These are phyloP conservation scores for Hydrozoanthus tunicans DNA, from an alignment of 64 coral and sea anemone genomes.

Conservation along the genomic window DNA sequence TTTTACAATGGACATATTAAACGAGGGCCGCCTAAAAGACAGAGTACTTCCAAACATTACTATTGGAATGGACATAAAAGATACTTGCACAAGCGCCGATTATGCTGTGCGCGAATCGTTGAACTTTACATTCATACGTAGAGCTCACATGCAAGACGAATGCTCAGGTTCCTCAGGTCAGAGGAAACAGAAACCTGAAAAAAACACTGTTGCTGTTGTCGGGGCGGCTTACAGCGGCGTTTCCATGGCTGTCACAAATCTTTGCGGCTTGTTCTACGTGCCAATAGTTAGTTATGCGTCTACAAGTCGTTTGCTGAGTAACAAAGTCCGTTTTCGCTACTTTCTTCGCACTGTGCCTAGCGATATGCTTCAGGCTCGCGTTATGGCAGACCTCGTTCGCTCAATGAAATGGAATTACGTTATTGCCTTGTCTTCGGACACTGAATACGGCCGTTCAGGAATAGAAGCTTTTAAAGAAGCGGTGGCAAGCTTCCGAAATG, in stretches of 20 bases:
- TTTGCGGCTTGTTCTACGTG: constrained; percentile 82
- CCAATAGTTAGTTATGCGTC: constrained; percentile 87
- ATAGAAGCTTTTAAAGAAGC: constrained; percentile 90
- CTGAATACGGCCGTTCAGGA: constrained; percentile 80
- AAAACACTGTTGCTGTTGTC: constrained; percentile 73
- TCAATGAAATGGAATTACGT: constrained; percentile 92
- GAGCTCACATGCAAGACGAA: constrained; percentile 62
- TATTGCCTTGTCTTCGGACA: constrained; percentile 76
- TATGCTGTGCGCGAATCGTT: constrained; percentile 82
- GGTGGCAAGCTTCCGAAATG: constrained; percentile 62
- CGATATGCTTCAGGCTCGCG: constrained; percentile 83
- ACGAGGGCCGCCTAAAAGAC: constrained; percentile 72
- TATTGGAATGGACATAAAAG: constrained; percentile 89
- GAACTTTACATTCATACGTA: constrained; percentile 82
- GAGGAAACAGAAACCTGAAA: constrained; percentile 17
- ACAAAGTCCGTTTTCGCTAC: constrained; percentile 76
- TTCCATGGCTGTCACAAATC: constrained; percentile 90
- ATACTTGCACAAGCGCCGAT: constrained; percentile 76
- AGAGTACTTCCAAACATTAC: constrained; percentile 80
- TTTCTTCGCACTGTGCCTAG: constrained; percentile 85
- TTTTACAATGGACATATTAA: constrained; percentile 83
- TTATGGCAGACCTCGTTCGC: constrained; percentile 82
- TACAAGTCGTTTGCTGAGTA: constrained; percentile 78
- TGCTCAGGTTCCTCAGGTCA: constrained; percentile 43
- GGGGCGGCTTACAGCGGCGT: constrained; percentile 82